These are phyloP conservation scores for Thyatira batis DNA, from an alignment of 2,888 invertebrate species.

Conservation along the genomic window DNA sequence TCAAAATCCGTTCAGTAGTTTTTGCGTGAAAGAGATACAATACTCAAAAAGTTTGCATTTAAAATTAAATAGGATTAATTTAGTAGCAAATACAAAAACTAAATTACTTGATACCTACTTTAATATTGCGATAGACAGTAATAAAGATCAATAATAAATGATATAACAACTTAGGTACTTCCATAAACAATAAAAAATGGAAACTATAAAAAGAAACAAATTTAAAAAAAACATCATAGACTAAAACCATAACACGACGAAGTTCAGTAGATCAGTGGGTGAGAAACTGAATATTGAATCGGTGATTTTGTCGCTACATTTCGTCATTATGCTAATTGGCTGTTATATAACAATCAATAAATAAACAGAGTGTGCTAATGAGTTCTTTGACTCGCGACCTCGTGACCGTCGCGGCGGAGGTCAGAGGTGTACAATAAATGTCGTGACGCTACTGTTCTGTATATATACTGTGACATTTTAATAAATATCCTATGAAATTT, in stretches of 20 bases:
- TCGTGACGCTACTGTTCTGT: not conserved
- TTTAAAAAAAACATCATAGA: not conserved
- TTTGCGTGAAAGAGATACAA: no score
- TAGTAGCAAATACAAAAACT: no score
- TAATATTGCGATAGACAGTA: no score
- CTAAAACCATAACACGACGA: constrained; percentile 9
- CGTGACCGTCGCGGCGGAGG: constrained; percentile 24
- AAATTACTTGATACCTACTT: no score
- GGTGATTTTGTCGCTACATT: constrained; percentile 31
- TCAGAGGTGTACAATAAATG: not conserved
- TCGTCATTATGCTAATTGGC: constrained; percentile 36
- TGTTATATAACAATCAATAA: constrained; percentile 40
- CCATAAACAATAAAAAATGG: not conserved
- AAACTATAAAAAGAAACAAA: not conserved
- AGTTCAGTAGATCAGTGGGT: constrained; percentile 28
- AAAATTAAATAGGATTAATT: no score
- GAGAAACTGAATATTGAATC: constrained; percentile 16
- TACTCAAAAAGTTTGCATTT: no score
- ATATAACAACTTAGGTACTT: no score
- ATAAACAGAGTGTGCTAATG: constrained; percentile 33
- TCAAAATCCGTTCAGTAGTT: no score
- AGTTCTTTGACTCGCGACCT: constrained; percentile 24
- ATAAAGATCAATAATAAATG: no score
- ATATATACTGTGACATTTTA: not conserved
- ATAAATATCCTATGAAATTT: no score